Percentiles rank a stretch among this genome's conserved stretches.
Evolutionary conservation across 2,113 vertebrate genomes (phyloP).

Genomic region (Probosciger aterrimus): DNA sequence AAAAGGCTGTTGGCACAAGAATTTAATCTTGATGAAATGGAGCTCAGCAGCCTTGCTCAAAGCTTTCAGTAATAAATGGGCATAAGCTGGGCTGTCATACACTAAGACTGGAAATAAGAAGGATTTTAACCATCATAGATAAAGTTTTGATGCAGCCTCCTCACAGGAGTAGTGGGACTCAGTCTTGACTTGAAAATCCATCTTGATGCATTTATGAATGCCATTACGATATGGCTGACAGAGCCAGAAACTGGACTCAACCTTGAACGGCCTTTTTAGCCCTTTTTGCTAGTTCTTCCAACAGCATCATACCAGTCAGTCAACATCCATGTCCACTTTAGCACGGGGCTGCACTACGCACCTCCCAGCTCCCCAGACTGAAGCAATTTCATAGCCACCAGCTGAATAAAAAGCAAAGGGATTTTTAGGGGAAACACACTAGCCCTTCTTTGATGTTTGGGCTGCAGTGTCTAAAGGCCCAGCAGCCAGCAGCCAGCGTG

Average conservation of each 20-base stretch:
- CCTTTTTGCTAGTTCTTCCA: neutral
- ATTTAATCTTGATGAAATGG: neutral
- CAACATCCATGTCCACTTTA: neutral
- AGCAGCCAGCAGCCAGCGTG: neutral
- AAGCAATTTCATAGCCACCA: neutral
- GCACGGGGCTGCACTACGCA: too few species aligned
- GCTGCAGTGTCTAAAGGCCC: neutral
- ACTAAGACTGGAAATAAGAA: neutral
- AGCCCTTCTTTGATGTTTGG: neutral
- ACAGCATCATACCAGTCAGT: fast-evolving
- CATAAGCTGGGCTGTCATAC: neutral
- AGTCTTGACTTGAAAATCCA: neutral
- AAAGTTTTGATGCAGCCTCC: neutral
- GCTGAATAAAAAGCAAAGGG: neutral
- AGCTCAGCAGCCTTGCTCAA: neutral
- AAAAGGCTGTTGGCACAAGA: neutral
- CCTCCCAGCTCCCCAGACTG: neutral
- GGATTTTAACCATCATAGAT: neutral
- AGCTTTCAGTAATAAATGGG: neutral
- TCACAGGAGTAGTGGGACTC: neutral
- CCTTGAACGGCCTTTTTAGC: neutral
- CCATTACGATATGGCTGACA: neutral
- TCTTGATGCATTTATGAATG: neutral
- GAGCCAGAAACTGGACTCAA: neutral
- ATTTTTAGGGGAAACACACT: neutral